Evolutionary conservation across 2,888 invertebrate genomes (phyloP).

Genomic region (Cyrtodaria siliqua): DNA sequence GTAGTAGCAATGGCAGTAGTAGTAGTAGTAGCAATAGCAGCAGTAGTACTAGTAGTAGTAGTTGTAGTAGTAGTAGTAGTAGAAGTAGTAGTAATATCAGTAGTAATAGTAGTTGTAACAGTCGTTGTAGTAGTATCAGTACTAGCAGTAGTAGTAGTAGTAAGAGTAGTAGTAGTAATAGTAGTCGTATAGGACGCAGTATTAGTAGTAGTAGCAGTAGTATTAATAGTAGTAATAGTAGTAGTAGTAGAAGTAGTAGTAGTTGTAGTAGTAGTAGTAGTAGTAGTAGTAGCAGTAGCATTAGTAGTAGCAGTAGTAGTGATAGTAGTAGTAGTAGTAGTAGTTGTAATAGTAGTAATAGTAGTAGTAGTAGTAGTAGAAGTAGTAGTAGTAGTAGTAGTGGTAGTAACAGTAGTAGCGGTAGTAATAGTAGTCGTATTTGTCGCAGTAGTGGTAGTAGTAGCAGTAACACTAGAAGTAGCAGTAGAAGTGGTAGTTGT

Average conservation of each 20-base stretch:
- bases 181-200: constrained; percentile 10
- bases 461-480: constrained; percentile 5
- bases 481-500: constrained; percentile 15
- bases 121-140: background rate
- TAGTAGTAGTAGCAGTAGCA: constrained; percentile 14
- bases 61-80: constrained; percentile 3
- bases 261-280: constrained; percentile 24
- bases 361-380: constrained; percentile 19
- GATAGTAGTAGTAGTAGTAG: constrained; percentile 14
- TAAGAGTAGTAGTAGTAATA: constrained; percentile 7
- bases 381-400: constrained; percentile 23
- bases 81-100: constrained; percentile 9
- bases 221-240: constrained; percentile 16
- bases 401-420: constrained; percentile 15
- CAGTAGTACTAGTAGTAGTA: too few species aligned
- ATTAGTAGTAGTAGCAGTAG: constrained; percentile 22
- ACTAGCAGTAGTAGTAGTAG: background rate
- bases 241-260: constrained; percentile 20
- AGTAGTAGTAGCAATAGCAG: too few species aligned
- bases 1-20: constrained; percentile 9
- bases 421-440: constrained; percentile 19
- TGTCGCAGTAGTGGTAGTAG: constrained; percentile 14
- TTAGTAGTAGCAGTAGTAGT: constrained; percentile 15
- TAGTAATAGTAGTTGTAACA: background rate
- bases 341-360: constrained; percentile 21